phyloP scores from a whole-genome alignment of 1,140 invertebrate species.

The Apis dorsata region DNA sequence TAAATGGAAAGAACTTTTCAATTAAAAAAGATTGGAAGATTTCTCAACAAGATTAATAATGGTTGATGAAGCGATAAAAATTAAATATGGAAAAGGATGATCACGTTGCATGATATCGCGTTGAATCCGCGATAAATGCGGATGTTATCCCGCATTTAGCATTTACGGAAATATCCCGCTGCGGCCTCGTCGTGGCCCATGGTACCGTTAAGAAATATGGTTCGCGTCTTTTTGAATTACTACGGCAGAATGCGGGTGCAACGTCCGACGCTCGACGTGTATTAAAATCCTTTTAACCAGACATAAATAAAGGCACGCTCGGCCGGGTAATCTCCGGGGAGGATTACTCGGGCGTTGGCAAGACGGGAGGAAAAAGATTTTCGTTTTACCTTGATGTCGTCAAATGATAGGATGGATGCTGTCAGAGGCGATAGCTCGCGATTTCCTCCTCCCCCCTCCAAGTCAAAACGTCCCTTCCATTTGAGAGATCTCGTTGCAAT shows the following conservation, averaged over 20 bases:
- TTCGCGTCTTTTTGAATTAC: constrained; percentile 61
- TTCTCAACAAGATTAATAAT: not conserved
- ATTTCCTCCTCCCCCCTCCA: constrained; percentile 46
- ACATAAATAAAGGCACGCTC: constrained; percentile 66
- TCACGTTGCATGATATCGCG: not conserved
- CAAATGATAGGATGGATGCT: constrained; percentile 1
- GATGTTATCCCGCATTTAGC: not conserved
- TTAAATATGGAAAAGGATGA: not conserved
- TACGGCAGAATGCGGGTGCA: not conserved
- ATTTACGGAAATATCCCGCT: not conserved
- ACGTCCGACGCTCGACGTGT: constrained; percentile 48
- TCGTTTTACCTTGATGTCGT: constrained; percentile 45
- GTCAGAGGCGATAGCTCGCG: constrained; percentile 15
- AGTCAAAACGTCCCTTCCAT: constrained; percentile 38
- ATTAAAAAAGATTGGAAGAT: not conserved
- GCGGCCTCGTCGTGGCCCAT: no score
- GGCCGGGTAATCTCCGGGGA: constrained; percentile 57
- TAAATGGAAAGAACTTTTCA: no score
- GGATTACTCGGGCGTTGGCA: constrained; percentile 35
- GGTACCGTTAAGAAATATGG: constrained; percentile 42
- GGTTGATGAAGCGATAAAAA: no score
- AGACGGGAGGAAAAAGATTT: constrained; percentile 11
- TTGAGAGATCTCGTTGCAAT: not conserved
- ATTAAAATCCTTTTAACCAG: constrained; percentile 70
- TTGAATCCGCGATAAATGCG: no score